phyloP scores from a whole-genome alignment of 2,797 vertebrate species.

The Enteromius treurensis region DNA sequence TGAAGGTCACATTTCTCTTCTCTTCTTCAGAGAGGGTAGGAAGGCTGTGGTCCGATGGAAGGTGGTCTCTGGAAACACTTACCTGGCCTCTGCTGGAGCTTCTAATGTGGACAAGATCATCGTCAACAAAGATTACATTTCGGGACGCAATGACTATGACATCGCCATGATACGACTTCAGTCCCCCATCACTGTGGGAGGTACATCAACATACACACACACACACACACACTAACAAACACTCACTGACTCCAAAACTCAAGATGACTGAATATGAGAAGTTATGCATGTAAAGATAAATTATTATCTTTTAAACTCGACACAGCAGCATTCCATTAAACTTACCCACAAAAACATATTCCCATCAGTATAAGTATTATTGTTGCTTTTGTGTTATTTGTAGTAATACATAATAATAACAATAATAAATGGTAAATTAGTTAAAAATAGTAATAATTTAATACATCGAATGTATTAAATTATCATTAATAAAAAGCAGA shows the following conservation, averaged over 20 bases:
- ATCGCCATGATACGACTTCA: conserved; percentile 86
- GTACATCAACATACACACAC: conserved; percentile 65
- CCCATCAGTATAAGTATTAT: neutral
- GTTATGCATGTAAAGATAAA: too few species aligned
- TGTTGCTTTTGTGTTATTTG: too few species aligned
- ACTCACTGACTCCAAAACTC: neutral
- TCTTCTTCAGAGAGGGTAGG: conserved; percentile 58
- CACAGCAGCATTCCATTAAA: neutral
- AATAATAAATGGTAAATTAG: too few species aligned
- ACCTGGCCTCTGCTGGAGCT: conserved; percentile 66
- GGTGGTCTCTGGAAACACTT: conserved; percentile 77
- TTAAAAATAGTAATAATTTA: neutral
- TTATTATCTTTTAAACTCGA: neutral
- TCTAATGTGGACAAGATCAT: conserved; percentile 83
- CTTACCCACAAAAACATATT: neutral
- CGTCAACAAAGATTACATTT: conserved; percentile 63
- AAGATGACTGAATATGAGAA: neutral
- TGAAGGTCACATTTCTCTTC: neutral
- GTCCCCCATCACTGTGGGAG: conserved; percentile 76
- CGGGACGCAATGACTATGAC: conserved; percentile 77
- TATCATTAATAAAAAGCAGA: too few species aligned
- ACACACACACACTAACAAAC: neutral
- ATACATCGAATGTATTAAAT: neutral
- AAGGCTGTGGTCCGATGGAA: conserved; percentile 78
- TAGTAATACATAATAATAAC: too few species aligned